Evolutionary conservation across 1,140 invertebrate genomes (phyloP).

Genomic region (Tetramorium parvispinum): DNA sequence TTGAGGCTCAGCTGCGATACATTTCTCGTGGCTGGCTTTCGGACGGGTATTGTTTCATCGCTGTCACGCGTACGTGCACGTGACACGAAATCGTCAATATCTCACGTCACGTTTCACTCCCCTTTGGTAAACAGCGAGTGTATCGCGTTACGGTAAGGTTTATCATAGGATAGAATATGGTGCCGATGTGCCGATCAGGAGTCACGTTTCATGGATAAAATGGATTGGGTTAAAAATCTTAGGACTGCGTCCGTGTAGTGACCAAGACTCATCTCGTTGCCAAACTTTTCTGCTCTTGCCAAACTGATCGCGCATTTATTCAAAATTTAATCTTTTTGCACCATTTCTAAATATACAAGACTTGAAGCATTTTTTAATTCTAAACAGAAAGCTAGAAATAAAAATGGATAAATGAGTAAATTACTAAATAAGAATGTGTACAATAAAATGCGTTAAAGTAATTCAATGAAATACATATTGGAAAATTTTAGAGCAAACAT

Average conservation of each 20-base stretch:
- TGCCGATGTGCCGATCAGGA: conserved; percentile 6
- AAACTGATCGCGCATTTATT: neutral
- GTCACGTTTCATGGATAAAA: conserved; percentile 29
- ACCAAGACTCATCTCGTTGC: too few relatives aligned
- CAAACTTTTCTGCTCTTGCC: neutral
- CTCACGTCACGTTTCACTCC: conserved; percentile 64
- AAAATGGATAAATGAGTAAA: neutral
- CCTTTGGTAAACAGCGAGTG: conserved; percentile 50
- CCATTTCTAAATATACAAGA: neutral
- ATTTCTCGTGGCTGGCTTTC: conserved; percentile 54
- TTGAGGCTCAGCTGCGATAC: neutral
- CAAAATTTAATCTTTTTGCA: neutral
- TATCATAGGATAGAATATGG: neutral
- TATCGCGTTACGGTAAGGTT: conserved; percentile 42
- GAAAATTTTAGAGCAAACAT: neutral
- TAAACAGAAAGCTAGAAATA: neutral
- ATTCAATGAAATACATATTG: neutral
- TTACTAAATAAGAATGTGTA: neutral
- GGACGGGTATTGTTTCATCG: conserved; percentile 45
- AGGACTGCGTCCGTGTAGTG: neutral
- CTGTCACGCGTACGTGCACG: conserved; percentile 71
- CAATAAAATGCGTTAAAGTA: neutral
- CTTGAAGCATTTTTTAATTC: neutral
- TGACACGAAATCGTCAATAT: conserved; percentile 67
- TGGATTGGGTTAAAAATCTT: neutral